Percentiles rank a stretch among this genome's conserved stretches.
Evolutionary conservation across 1,140 invertebrate species (phyloP).

Genomic region (Drosophila bifasciata): DNA sequence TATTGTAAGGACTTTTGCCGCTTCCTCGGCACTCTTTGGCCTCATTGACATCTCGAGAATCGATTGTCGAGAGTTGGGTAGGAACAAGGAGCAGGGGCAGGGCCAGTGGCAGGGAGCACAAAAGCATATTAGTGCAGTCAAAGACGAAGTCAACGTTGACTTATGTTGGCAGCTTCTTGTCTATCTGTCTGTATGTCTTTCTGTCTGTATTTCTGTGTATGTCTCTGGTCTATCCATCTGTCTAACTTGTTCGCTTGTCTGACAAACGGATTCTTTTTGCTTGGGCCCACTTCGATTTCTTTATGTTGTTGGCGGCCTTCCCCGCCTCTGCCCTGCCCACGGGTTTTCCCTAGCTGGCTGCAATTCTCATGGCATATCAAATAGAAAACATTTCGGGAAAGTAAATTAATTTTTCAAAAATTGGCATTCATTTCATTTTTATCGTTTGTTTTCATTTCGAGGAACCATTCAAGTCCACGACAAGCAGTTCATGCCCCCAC

Average conservation of each 20-base stretch:
- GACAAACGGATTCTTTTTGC: no score
- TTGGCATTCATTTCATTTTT: slow-evolving; percentile 65
- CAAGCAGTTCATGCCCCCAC: slow-evolving; percentile 34
- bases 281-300: background rate
- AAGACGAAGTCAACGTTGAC: slow-evolving; percentile 34
- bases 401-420: slow-evolving; percentile 70
- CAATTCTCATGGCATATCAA: slow-evolving; percentile 67
- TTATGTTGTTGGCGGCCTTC: slow-evolving; percentile 20
- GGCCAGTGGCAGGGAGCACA: slow-evolving; percentile 12
- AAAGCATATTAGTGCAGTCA: slow-evolving; percentile 53
- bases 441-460: slow-evolving; percentile 28
- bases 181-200: slow-evolving; percentile 14
- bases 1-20: slow-evolving; percentile 56
- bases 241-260: no score
- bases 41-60: slow-evolving; percentile 52
- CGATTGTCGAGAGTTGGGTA: slow-evolving; percentile 34
- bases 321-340: slow-evolving; percentile 20
- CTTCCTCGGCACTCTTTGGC: slow-evolving; percentile 27
- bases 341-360: slow-evolving; percentile 1
- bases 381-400: slow-evolving; percentile 47
- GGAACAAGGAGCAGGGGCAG: no score
- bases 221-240: slow-evolving; percentile 6
- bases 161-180: slow-evolving; percentile 41
- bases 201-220: slow-evolving; percentile 4
- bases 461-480: background rate